Evolutionary conservation across 1,140 invertebrate species (phyloP).

Genomic region (Hyposmocoma kahamanoa): DNA sequence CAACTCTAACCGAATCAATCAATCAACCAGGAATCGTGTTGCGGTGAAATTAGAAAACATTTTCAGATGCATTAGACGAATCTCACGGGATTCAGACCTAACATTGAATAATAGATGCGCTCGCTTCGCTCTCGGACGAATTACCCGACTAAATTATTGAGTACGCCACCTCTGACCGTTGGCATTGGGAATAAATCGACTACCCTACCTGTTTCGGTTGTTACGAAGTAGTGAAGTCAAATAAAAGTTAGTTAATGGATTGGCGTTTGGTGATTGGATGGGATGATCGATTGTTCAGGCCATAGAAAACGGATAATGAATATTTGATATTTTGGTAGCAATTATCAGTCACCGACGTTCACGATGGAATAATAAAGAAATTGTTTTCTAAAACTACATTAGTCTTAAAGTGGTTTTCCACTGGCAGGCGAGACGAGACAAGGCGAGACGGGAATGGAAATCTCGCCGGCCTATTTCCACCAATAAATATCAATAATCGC

Average conservation of each 20-base stretch:
- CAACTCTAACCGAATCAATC: neutral
- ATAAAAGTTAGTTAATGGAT: neutral
- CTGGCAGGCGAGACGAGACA: too few relatives aligned
- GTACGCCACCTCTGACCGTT: conserved; percentile 25
- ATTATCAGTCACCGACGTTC: too few relatives aligned
- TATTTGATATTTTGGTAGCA: too few relatives aligned
- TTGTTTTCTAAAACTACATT: too few relatives aligned
- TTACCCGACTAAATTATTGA: conserved; percentile 46
- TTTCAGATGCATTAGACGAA: conserved; percentile 24
- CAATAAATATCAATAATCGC: too few relatives aligned
- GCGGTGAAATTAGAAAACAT: conserved; percentile 19
- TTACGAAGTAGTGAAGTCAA: neutral
- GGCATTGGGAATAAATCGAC: conserved; percentile 29
- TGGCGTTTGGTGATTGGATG: neutral
- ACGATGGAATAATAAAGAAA: too few relatives aligned
- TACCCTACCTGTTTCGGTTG: conserved; percentile 18
- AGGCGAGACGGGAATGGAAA: too few relatives aligned
- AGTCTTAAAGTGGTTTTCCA: too few relatives aligned
- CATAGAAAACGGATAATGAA: too few relatives aligned
- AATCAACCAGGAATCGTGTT: neutral
- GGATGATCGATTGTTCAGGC: neutral
- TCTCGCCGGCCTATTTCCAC: too few relatives aligned
- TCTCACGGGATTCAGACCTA: conserved; percentile 19
- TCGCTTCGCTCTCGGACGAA: conserved; percentile 30
- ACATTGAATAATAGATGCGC: conserved; percentile 36